phyloP scores from a whole-genome alignment of 2,797 vertebrate genomes.

The Morelia viridis region DNA sequence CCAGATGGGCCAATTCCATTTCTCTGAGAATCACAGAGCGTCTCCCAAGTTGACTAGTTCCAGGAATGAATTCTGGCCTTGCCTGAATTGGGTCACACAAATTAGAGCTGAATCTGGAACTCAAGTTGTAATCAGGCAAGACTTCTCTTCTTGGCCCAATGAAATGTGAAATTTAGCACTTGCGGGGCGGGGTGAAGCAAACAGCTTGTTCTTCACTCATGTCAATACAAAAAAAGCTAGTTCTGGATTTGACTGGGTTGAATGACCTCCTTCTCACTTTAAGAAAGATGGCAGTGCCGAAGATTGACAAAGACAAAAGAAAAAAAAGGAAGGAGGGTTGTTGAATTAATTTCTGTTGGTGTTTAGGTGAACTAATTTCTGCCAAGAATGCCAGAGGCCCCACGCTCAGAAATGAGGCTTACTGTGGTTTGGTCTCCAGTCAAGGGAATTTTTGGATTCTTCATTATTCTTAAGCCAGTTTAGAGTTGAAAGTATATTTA shows the following conservation, averaged over 20 bases:
- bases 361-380: not conserved
- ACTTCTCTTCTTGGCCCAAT: not conserved
- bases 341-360: not conserved
- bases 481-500: not conserved
- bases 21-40: not conserved
- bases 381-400: not conserved
- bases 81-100: slow-evolving; percentile 23
- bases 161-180: not conserved
- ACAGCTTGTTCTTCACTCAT: no score
- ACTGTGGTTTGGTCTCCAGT: not conserved
- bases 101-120: not conserved
- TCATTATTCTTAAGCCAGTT: not conserved
- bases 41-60: not conserved
- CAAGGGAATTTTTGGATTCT: not conserved
- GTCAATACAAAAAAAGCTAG: not conserved
- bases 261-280: not conserved
- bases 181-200: not conserved
- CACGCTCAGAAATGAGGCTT: not conserved
- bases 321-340: no score
- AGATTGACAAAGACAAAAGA: no score
- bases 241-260: not conserved
- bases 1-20: not conserved
- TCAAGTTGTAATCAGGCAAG: not conserved
- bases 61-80: not conserved
- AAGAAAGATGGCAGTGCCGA: not conserved